Percentiles rank a stretch among this genome's conserved stretches.
Evolutionary conservation across 2,888 invertebrate genomes (phyloP).

Genomic region (Sepiola atlantica): DNA sequence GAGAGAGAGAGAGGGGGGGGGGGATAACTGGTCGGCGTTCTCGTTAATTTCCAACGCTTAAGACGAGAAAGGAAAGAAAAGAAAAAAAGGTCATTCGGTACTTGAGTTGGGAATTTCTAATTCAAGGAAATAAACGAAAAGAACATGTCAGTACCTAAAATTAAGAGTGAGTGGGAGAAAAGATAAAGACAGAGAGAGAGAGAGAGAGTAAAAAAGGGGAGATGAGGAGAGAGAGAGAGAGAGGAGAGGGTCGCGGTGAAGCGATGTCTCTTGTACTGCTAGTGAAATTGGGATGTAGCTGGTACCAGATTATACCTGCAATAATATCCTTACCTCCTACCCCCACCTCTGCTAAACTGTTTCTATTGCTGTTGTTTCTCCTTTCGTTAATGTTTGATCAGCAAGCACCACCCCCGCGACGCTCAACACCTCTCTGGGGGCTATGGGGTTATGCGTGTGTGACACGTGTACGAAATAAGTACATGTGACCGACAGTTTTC

Average conservation of each 20-base stretch:
- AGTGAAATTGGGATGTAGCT: neutral
- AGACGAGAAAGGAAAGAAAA: neutral
- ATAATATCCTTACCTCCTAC: neutral
- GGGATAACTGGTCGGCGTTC: too few relatives aligned
- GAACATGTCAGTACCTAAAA: neutral
- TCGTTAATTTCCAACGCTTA: neutral
- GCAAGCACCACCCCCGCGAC: neutral
- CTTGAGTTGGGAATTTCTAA: neutral
- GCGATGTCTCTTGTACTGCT: neutral
- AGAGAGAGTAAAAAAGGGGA: neutral
- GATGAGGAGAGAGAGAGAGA: neutral
- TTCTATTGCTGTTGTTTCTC: neutral
- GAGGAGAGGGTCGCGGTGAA: neutral
- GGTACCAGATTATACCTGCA: neutral
- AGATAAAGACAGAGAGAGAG: neutral
- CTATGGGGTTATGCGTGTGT: neutral
- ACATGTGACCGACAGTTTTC: neutral
- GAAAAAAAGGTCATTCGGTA: neutral
- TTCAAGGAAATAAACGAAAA: neutral
- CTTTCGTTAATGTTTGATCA: neutral
- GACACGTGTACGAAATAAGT: constrained; percentile 19
- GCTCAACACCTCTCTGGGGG: neutral
- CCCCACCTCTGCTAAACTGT: neutral
- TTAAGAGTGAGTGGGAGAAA: neutral
- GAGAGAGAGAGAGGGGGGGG: too few relatives aligned